A percentile compares a stretch with the other conserved stretches of the same genome.
Evolutionary conservation across 2,113 vertebrate genomes (phyloP).

Genomic region (Ranitomeya imitator): DNA sequence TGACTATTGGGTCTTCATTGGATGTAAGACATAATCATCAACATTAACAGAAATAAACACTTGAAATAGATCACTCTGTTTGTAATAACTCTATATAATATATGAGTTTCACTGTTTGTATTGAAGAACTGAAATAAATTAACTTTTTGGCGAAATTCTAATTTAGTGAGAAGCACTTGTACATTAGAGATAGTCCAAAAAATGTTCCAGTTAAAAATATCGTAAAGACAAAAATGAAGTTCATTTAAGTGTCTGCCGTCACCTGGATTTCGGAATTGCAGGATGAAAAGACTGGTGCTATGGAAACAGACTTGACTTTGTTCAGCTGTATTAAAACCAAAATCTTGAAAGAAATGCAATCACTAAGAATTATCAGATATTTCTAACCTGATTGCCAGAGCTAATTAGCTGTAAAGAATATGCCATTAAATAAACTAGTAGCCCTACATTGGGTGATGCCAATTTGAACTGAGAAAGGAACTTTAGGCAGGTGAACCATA

Average conservation of each 20-base stretch:
- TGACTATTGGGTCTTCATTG: no score
- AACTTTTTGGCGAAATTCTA: no score
- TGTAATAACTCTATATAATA: no score
- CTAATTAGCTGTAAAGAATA: not conserved
- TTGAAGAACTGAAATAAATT: no score
- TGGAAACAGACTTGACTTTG: conserved; percentile 2
- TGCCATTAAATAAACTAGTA: not conserved
- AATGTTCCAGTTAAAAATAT: not conserved
- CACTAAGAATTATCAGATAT: conserved; percentile 1
- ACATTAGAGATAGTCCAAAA: not conserved
- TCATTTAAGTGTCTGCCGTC: not conserved
- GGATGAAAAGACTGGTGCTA: not conserved
- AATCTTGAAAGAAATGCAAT: not conserved
- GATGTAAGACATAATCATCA: no score
- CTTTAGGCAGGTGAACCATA: not conserved
- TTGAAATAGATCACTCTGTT: no score
- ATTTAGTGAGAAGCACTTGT: no score
- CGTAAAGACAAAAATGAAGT: not conserved
- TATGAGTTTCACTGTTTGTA: no score
- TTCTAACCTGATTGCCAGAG: not conserved
- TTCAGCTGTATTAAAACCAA: not conserved
- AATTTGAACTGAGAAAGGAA: not conserved
- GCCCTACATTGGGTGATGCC: not conserved
- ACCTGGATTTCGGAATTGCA: not conserved
- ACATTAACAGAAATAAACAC: no score